Base-by-base conservation (phyloP, 1,140 invertebrate species). In the Helicoverpa zea region DNA sequence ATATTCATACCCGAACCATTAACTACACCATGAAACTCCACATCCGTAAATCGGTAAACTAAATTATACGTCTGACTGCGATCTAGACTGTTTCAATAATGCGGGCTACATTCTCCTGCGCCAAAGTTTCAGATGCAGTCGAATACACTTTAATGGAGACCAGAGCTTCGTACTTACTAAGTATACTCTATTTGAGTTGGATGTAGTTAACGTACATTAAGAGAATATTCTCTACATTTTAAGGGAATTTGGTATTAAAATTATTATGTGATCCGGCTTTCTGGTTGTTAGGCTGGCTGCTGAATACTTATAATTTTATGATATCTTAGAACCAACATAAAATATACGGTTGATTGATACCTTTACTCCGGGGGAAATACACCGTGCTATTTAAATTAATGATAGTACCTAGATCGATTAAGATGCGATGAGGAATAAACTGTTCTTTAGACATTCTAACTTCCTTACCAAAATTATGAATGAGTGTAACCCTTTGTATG, bases 1-100 rank as follows among this genome's bases (percentile, higher is more conserved):
- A 23, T 2, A 58, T 66, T 16, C n/a, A 66, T 18, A n/a, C n/a
- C 9, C 14, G 2, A 30, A 63, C 59, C 29, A 63, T 63, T 30
- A 63, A 63, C n/a, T 5, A 13, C 12, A 63, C 35, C 59, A 29
- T 30, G 30, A 12, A 30, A 63, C 12, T 63, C 23, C 59, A 14
- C 23, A 23, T 30, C 0, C 14, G 35, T 5, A n/a, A 2, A 0
- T 30, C 59, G 35, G 23, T 63, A 13, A 35, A 47, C 18, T 16
- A 11, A 66, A 49, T 66, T 43, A 47, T 7, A 47, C 14, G 10
- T 49, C 43, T 63, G 59, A 63, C 35, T 66, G 9, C 5, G 43
- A 66, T 43, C 43, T 66, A n/a, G 14, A n/a, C 63, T 11, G 30
- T 51, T 51, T 70, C 66, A 51, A 51, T 70, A n/a, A 43, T 47